phyloP scores from a whole-genome alignment of 1,140 invertebrate genomes.

The Aleiodes sp. region DNA sequence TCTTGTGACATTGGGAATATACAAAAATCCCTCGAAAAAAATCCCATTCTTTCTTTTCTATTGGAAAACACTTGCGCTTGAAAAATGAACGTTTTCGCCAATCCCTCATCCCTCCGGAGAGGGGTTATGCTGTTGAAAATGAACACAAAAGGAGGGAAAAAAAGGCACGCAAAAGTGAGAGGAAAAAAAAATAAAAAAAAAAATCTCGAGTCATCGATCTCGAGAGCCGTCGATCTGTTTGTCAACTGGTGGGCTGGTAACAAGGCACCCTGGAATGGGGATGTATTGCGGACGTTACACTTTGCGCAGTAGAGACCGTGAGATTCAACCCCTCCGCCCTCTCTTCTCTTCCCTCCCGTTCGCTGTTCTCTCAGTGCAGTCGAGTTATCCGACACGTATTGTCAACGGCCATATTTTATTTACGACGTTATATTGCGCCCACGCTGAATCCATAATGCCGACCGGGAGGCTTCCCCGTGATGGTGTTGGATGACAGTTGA shows the following conservation, averaged over 20 bases:
- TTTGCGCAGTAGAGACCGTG: background rate
- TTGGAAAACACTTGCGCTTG: conserved; percentile 34
- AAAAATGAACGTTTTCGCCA: conserved; percentile 44
- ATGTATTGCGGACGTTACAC: conserved; percentile 3
- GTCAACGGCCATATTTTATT: conserved; percentile 48
- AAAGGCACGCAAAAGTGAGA: too few relatives aligned
- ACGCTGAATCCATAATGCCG: conserved; percentile 41
- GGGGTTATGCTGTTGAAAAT: conserved; percentile 17
- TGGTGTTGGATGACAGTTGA: conserved; percentile 22
- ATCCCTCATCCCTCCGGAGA: too few relatives aligned
- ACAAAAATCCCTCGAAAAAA: conserved; percentile 26
- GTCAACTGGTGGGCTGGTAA: conserved; percentile 31
- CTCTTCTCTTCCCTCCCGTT: background rate
- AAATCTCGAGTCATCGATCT: conserved; percentile 44
- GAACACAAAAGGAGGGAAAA: too few relatives aligned
- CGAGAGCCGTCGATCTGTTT: conserved; percentile 34
- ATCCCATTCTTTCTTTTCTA: conserved; percentile 22
- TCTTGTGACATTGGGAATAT: conserved; percentile 22
- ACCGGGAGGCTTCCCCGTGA: conserved; percentile 17
- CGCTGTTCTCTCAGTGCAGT: conserved; percentile 4
- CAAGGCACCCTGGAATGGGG: conserved; percentile 12
- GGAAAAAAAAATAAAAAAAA: conserved; percentile 32
- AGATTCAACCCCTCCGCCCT: background rate
- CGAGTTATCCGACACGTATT: conserved; percentile 45
- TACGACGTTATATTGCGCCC: conserved; percentile 43